phyloP scores from a whole-genome alignment of 2,888 invertebrate genomes.

The Baccha elongata region DNA sequence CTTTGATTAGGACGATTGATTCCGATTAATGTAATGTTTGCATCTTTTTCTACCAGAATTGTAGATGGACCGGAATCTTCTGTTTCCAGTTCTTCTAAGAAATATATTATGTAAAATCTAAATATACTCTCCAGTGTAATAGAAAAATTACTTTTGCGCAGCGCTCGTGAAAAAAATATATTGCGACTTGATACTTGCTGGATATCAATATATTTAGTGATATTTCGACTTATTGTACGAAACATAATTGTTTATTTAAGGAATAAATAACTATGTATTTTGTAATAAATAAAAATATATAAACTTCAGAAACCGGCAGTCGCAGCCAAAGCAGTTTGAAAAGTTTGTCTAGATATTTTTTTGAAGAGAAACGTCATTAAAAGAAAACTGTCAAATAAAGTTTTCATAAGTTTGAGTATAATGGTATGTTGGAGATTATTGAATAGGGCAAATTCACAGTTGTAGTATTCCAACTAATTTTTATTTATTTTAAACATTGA shows the following conservation, averaged over 20 bases:
- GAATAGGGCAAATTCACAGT: background rate
- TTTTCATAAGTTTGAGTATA: background rate
- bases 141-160: conserved; percentile 75
- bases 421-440: background rate
- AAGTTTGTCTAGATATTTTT: background rate
- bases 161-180: conserved; percentile 69
- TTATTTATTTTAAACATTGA: too few species aligned
- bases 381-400: background rate
- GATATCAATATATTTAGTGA: conserved; percentile 70
- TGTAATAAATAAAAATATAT: background rate
- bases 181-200: conserved; percentile 74
- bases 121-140: conserved; percentile 11
- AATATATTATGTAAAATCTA: conserved; percentile 75
- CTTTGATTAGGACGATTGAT: conserved; percentile 92
- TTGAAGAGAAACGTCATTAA: background rate
- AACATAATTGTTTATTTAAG: conserved; percentile 74
- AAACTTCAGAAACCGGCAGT: conserved; percentile 19
- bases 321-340: conserved; percentile 3
- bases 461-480: too few species aligned
- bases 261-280: background rate
- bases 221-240: conserved; percentile 72
- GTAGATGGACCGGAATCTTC: conserved; percentile 60
- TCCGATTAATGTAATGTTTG: conserved; percentile 89
- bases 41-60: conserved; percentile 85
- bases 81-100: conserved; percentile 61